Base-by-base conservation (phyloP, 2,888 invertebrate genomes). In the Brachyptera risi region DNA sequence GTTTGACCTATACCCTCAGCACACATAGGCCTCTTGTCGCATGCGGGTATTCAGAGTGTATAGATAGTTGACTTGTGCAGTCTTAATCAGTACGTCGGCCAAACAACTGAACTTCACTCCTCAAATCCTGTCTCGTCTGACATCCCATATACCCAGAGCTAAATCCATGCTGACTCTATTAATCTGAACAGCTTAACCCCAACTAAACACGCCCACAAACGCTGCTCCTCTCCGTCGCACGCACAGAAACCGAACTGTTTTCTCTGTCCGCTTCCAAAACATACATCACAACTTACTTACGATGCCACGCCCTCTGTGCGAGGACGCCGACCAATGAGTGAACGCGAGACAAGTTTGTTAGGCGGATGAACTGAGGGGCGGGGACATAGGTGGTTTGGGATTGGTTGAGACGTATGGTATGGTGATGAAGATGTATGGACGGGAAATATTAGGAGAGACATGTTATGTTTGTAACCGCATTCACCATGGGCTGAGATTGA, bases 181-280 rank as follows among this genome's bases (percentile, higher is more conserved):
- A 38, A 38, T 38, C 58, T 58, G 31, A 63, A 63, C 63, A 60
- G 60, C 63, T 63, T 58, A 63, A 63, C 60, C 63, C 54, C n/a
- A n/a, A n/a, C 40, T 50, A 27, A 47, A 40, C 38, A 49, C 63
- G 50, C 63, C 63, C 51, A 60, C 42, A 15, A 9, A 26, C 19
- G 31, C 35, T 31, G 49, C 31, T 9, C 31, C 15, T 56, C 56
- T 19, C 37, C 35, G 23, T 37, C 56, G 4, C 56, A 38, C 40
- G 40, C 11, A 9, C 35, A 11, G 35, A 9, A 38, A 3, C 17
- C 17, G 15, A 11, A 3, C 40, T 38, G 40, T 17, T 17, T 5
- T 38, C 40, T 38, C 40, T 11, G 5, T 38, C 13, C 40, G 17
- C 13, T 17, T n/a, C n/a, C n/a, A n/a, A 11, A 17, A 15, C 40